Conservation (phyloP, 2,888 invertebrate genomes). For the Melinaea menophilus region DNA sequence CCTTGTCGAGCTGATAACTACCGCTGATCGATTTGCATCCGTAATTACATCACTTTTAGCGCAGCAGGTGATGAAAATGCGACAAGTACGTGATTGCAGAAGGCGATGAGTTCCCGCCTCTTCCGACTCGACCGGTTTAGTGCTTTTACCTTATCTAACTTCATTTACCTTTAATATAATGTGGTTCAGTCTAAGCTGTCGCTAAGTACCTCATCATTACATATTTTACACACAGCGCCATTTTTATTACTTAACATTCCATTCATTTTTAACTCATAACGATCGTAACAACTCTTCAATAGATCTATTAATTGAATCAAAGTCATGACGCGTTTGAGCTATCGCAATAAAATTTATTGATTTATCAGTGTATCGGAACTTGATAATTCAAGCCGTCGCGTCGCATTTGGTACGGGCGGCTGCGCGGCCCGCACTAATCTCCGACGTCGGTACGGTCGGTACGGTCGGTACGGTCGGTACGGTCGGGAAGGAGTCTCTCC, state of each 20-base stretch:
- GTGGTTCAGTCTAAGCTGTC: background rate
- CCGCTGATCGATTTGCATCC: conserved; percentile 76
- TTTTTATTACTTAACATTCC: background rate
- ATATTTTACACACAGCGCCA: background rate
- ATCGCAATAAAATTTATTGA: conserved; percentile 64
- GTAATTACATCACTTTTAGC: conserved; percentile 76
- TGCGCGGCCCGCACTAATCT: conserved; percentile 63
- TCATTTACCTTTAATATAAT: conserved; percentile 13
- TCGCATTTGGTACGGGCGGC: conserved; percentile 60
- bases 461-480: conserved; percentile 56
- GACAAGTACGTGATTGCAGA: conserved; percentile 72
- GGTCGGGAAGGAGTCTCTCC: conserved; percentile 57
- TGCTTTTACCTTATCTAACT: conserved; percentile 48
- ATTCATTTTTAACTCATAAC: background rate
- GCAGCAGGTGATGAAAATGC: conserved; percentile 74
- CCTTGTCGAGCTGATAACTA: conserved; percentile 70
- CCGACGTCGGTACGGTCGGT: conserved; percentile 57
- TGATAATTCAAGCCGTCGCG: conserved; percentile 68
- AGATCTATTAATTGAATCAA: conserved; percentile 35
- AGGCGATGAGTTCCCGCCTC: conserved; percentile 57
- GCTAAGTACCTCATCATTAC: background rate
- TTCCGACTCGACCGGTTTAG: conserved; percentile 65
- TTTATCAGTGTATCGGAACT: conserved; percentile 71
- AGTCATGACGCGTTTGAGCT: conserved; percentile 42
- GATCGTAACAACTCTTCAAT: conserved; percentile 22